Percentiles rank a stretch among this genome's conserved stretches.
Evolutionary conservation across 2,113 vertebrate genomes (phyloP).

Genomic region (Acanthochromis polyacanthus): DNA sequence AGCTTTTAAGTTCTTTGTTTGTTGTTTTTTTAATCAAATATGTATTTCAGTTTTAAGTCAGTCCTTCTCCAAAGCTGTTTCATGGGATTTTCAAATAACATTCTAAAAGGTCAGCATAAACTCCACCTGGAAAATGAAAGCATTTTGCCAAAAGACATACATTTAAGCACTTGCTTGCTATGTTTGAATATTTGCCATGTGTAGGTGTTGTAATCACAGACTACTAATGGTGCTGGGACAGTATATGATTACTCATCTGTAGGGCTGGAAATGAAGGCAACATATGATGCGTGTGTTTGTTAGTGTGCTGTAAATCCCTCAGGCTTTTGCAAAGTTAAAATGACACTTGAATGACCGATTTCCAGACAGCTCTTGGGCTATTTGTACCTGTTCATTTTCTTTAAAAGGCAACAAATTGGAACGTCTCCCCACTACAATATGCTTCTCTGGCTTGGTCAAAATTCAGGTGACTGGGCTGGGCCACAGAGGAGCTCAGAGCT

Average conservation of each 20-base stretch:
- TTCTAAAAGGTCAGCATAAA: conserved; percentile 3
- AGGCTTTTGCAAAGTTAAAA: conserved; percentile 38
- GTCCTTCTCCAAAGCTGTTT: neutral
- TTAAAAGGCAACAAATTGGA: conserved; percentile 77
- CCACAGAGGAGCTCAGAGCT: conserved; percentile 74
- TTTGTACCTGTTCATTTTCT: conserved; percentile 80
- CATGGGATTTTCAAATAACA: neutral
- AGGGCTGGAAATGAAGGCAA: conserved; percentile 25
- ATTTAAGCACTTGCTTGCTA: conserved; percentile 13
- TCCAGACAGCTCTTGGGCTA: conserved; percentile 43
- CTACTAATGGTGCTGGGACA: conserved; percentile 29
- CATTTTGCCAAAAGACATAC: conserved; percentile 1
- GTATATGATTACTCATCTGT: conserved; percentile 39
- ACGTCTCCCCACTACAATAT: conserved; percentile 60
- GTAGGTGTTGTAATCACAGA: conserved; percentile 40
- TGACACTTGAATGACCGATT: conserved; percentile 66
- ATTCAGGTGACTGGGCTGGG: conserved; percentile 81
- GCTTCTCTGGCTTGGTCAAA: conserved; percentile 79
- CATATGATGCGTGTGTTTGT: conserved; percentile 40
- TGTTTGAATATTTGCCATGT: conserved; percentile 55
- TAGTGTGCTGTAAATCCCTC: conserved; percentile 31
- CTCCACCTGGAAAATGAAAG: conserved; percentile 39
- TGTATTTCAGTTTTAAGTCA: conserved; percentile 30
- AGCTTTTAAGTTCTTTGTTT: neutral
- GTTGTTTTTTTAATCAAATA: neutral